Percentiles rank a stretch among this genome's conserved stretches.
Evolutionary conservation across 2,888 invertebrate species (phyloP).

Genomic region (Aromia moschata): DNA sequence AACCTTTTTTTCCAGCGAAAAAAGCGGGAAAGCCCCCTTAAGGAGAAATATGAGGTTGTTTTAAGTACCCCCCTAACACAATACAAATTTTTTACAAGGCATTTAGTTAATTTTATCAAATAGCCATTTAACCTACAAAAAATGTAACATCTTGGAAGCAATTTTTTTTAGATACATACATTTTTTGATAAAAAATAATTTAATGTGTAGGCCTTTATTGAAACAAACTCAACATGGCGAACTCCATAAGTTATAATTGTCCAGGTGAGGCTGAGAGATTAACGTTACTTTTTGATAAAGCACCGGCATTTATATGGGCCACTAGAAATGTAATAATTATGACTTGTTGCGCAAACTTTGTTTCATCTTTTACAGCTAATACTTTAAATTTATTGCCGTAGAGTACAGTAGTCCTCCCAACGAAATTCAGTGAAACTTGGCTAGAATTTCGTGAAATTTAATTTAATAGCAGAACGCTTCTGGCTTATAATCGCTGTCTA

Average conservation of each 20-base stretch:
- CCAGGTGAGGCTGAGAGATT: constrained; percentile 12
- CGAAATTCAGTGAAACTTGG: constrained; percentile 9
- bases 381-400: constrained; percentile 18
- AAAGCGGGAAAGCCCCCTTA: no score
- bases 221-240: not conserved
- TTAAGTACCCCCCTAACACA: no score
- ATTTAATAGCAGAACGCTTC: constrained; percentile 9
- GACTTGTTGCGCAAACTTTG: constrained; percentile 23
- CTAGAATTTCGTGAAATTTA: constrained; percentile 5
- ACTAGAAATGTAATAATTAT: constrained; percentile 19
- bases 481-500: constrained; percentile 11
- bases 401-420: constrained; percentile 10
- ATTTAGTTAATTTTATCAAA: no score
- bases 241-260: not conserved
- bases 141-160: no score
- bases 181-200: no score
- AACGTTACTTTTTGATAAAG: constrained; percentile 22
- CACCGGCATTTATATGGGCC: constrained; percentile 16
- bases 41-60: no score
- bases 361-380: constrained; percentile 12
- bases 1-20: no score
- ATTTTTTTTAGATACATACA: no score
- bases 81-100: no score
- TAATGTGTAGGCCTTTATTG: not conserved
- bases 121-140: no score